Percentiles rank a stretch among this genome's conserved stretches.
Conservation (phyloP, 1,140 invertebrate genomes). For the Hesperophylax magnus region DNA sequence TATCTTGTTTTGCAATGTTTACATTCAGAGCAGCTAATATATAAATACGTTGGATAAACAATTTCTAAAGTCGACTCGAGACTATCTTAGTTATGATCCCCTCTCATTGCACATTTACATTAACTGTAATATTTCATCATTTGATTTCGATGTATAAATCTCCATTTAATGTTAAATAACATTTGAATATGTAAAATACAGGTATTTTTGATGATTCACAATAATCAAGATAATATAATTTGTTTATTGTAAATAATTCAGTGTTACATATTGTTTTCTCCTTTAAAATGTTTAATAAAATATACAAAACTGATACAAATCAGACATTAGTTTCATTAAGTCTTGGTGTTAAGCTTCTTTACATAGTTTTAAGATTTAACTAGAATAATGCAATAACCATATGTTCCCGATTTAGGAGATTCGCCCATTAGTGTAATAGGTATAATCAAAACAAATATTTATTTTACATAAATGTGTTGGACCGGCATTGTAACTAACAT, state of each 20-base stretch:
- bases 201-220: slow-evolving; percentile 40
- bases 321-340: slow-evolving; percentile 32
- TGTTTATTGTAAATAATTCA: slow-evolving; percentile 43
- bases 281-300: slow-evolving; percentile 44
- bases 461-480: not conserved
- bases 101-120: slow-evolving; percentile 8
- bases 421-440: not conserved
- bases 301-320: slow-evolving; percentile 40
- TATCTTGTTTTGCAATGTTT: not conserved
- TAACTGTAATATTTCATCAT: slow-evolving; percentile 5
- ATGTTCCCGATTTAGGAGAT: not conserved
- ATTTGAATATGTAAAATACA: slow-evolving; percentile 34
- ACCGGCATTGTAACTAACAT: slow-evolving; percentile 10
- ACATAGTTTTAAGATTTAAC: not conserved
- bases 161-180: slow-evolving; percentile 20
- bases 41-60: not conserved
- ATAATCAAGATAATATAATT: slow-evolving; percentile 23
- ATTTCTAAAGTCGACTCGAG: not conserved
- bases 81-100: not conserved
- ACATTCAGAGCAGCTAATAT: slow-evolving; percentile 8
- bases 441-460: not conserved
- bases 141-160: slow-evolving; percentile 31
- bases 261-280: slow-evolving; percentile 37
- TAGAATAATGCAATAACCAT: not conserved
- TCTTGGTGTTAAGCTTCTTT: not conserved